phyloP scores from a whole-genome alignment of 2,888 invertebrate genomes.

The Torymus tubicola region DNA sequence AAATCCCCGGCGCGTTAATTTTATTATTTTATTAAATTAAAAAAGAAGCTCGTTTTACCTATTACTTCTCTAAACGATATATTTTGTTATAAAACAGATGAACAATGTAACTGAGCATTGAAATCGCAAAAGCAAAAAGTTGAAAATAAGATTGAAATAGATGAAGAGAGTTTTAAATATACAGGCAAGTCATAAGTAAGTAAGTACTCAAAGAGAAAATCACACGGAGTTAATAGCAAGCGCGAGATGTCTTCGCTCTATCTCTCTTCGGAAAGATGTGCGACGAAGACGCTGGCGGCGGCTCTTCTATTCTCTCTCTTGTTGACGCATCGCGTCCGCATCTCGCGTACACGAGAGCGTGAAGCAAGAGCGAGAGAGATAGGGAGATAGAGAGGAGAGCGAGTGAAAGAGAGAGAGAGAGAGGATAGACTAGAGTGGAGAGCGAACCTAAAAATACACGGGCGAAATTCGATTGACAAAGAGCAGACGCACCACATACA shows the following conservation, averaged over 20 bases:
- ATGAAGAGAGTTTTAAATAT: too few relatives aligned
- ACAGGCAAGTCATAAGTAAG: too few relatives aligned
- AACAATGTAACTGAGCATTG: too few relatives aligned
- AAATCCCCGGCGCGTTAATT: too few relatives aligned
- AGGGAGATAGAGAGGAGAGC: neutral
- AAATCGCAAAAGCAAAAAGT: too few relatives aligned
- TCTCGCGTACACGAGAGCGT: neutral
- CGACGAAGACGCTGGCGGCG: slow-evolving; percentile 9
- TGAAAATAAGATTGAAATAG: too few relatives aligned
- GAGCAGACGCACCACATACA: neutral
- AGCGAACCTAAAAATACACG: slow-evolving; percentile 36
- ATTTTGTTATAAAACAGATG: too few relatives aligned
- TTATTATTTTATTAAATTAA: too few relatives aligned
- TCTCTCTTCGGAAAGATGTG: neutral
- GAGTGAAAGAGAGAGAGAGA: slow-evolving; percentile 10
- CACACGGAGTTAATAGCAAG: too few relatives aligned
- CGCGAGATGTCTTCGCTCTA: neutral
- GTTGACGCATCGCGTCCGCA: slow-evolving; percentile 35
- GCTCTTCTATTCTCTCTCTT: slow-evolving; percentile 11
- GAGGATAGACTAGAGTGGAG: neutral
- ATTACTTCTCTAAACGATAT: too few relatives aligned
- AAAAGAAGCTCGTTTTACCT: too few relatives aligned
- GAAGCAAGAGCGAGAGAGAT: neutral
- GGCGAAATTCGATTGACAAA: slow-evolving; percentile 37
- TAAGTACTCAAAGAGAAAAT: too few relatives aligned